Conservation (phyloP, 2,888 invertebrate genomes). For the Dryomyza anilis region DNA sequence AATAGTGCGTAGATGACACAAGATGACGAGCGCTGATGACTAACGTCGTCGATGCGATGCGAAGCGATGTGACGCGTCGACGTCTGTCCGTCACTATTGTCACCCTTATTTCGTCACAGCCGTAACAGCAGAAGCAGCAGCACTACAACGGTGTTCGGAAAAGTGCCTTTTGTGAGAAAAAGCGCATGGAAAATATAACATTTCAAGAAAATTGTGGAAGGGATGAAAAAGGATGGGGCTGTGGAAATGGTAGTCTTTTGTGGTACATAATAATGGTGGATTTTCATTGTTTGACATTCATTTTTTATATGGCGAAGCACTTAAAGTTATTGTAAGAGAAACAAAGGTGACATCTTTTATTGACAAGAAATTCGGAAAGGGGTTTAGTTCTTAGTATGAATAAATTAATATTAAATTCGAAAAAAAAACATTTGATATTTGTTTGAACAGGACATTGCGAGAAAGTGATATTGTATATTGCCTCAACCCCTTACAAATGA, state of each 20-base stretch:
- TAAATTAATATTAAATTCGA: conserved; percentile 7
- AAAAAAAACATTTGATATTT: no score
- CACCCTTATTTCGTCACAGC: conserved; percentile 53
- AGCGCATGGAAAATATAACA: background rate
- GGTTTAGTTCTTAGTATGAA: background rate
- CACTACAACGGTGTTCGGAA: background rate
- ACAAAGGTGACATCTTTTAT: no score
- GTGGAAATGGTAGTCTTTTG: conserved; percentile 24
- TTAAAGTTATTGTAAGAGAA: conserved; percentile 51
- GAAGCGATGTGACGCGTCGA: no score
- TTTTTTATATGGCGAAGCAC: conserved; percentile 50
- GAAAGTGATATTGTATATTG: no score
- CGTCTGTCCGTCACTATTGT: conserved; percentile 54
- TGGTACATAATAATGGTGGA: conserved; percentile 57
- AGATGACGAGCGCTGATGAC: conserved; percentile 56
- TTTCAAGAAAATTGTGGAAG: conserved; percentile 30
- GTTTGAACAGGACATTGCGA: no score
- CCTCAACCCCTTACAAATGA: no score
- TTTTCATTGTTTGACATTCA: conserved; percentile 54
- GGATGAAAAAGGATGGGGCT: conserved; percentile 45
- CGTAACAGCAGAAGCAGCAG: conserved; percentile 38
- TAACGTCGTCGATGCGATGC: conserved; percentile 52
- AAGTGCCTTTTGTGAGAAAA: no score
- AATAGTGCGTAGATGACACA: conserved; percentile 50
- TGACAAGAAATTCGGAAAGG: conserved; percentile 3